Evolutionary conservation across 2,888 invertebrate genomes (phyloP), one percentile per base, ranked within the genome.

Genomic region (Lasius platythorax): DNA sequence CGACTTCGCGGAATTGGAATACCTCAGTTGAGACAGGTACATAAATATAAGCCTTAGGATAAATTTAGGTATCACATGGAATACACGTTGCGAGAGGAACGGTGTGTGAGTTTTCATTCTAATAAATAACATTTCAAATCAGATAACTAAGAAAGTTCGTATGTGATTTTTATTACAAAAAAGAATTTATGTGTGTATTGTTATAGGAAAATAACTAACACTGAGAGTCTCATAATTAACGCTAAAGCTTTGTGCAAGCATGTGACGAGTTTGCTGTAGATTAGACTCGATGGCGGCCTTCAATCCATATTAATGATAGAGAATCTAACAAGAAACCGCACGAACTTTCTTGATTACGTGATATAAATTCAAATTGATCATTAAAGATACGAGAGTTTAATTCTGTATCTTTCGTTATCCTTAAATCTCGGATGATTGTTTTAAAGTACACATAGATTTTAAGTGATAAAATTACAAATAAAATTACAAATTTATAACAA

Each of bases 1-100:
- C n/a, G 37, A 15, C n/a, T 78, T 56, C 28, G 40, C 12, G 40
- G 56, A 78, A 78, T 56, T 56, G 40, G 12, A 78, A 78, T 43
- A 15, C 15, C 15, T 58, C 9, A 12, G 4, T 40, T 12, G 40
- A 78, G 6, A 28, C n/a, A 68, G n/a, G n/a, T 43, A 46, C 11
- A 4, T 50, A 68, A 11, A 30, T 30, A 30, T 50, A 37, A n/a
- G 2, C 12, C 6, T 30, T 28, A 37, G 12, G 5, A 63, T 61
- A 75, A 75, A 9, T 30, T 0, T 15, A n/a, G 4, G 0, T 50
- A 50, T 66, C 2, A 37, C 18, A 9, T n/a, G 8, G 12, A 15
- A 37, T 37, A 11, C 53, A 72, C 11, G 23, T 18, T 53, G 40
- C 18, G 43, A 33, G 4, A 43, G 8, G 1, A 70, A 79, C 12